Conservation (phyloP, 2,113 vertebrate species). For the Beaufortia kweichowensis region DNA sequence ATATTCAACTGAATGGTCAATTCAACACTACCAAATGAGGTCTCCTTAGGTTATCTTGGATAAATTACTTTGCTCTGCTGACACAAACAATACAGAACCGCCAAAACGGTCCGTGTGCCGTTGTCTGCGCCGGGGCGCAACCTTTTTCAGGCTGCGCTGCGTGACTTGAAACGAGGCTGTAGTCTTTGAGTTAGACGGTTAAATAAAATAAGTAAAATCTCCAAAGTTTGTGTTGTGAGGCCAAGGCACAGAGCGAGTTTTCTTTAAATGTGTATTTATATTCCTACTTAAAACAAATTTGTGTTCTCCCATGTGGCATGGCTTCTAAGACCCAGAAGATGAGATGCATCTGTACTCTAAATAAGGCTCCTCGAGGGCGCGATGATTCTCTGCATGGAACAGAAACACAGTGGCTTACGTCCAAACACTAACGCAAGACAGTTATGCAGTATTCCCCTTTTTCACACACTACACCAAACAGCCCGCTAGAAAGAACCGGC, state of each 20-base stretch:
- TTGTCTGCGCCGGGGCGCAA: constrained; percentile 33
- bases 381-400: constrained; percentile 31
- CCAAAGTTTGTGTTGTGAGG: constrained; percentile 22
- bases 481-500: background rate
- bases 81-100: constrained; percentile 47
- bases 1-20: constrained; percentile 48
- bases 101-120: constrained; percentile 14
- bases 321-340: constrained; percentile 33
- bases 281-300: constrained; percentile 42
- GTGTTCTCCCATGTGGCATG: constrained; percentile 31
- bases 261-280: constrained; percentile 35
- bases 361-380: constrained; percentile 35
- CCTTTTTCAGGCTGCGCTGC: constrained; percentile 21
- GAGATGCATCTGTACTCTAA: constrained; percentile 45
- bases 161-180: constrained; percentile 30
- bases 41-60: constrained; percentile 56
- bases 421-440: constrained; percentile 44
- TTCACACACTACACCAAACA: constrained; percentile 17
- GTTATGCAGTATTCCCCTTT: constrained; percentile 31
- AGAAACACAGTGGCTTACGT: constrained; percentile 40
- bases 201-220: constrained; percentile 5
- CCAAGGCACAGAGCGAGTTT: background rate
- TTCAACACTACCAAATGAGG: constrained; percentile 54
- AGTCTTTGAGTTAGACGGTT: background rate
- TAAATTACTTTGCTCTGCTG: constrained; percentile 36